Conservation (phyloP, 2,113 vertebrate genomes). For the Calyptommatus sinebrachiatus region DNA sequence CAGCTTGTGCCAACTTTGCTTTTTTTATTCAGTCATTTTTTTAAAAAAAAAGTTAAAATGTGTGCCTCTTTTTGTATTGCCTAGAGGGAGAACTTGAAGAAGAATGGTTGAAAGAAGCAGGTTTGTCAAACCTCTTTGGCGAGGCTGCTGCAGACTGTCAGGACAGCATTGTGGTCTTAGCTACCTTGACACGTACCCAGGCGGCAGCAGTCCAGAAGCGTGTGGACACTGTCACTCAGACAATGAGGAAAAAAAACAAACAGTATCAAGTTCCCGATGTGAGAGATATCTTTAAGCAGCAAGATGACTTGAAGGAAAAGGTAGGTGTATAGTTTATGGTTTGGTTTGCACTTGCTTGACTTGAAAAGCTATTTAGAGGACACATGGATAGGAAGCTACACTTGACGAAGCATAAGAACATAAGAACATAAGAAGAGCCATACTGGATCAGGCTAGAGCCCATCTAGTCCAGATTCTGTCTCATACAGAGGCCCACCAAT, state of each 20-base stretch:
- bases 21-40: no score
- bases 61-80: slow-evolving; percentile 23
- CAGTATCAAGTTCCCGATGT: slow-evolving; percentile 90
- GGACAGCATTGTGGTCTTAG: slow-evolving; percentile 83
- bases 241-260: slow-evolving; percentile 88
- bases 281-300: slow-evolving; percentile 89
- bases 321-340: slow-evolving; percentile 58
- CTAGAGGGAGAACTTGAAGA: slow-evolving; percentile 94
- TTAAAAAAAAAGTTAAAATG: no score
- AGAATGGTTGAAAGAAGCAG: slow-evolving; percentile 93
- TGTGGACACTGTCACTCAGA: slow-evolving; percentile 85
- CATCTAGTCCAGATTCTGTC: no score
- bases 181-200: slow-evolving; percentile 89
- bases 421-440: no score
- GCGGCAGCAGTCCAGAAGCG: slow-evolving; percentile 87
- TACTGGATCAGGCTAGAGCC: no score
- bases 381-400: not conserved
- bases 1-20: no score
- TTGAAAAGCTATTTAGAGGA: not conserved
- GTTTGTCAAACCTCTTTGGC: slow-evolving; percentile 85
- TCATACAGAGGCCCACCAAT: no score
- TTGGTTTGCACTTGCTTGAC: not conserved
- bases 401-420: not conserved
- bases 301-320: slow-evolving; percentile 68
- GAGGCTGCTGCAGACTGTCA: slow-evolving; percentile 78